These are phyloP conservation scores for Plumapathes pennacea DNA, from an alignment of 92 coral and sea anemone species.

Conservation along the genomic window DNA sequence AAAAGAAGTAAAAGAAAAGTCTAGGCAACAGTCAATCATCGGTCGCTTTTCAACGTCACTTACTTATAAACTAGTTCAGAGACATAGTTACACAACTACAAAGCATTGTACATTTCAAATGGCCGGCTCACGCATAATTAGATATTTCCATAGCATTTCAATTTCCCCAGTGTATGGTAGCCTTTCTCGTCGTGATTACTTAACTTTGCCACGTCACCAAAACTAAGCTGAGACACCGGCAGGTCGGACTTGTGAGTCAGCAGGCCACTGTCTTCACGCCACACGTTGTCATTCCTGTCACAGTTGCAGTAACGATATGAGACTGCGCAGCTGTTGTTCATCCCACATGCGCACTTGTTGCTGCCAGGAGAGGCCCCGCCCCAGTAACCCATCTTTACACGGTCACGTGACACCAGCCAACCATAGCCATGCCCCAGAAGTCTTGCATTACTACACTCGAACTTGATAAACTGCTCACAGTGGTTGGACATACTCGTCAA, in stretches of 20 bases:
- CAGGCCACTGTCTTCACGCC: slow-evolving; percentile 1
- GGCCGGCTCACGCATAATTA: too few relatives aligned
- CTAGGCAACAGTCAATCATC: too few relatives aligned
- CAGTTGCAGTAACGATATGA: too few relatives aligned
- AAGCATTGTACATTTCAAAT: too few relatives aligned
- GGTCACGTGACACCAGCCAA: slow-evolving; percentile 1
- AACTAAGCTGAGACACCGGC: background rate
- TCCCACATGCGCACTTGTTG: slow-evolving; percentile 1
- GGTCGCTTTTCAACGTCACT: too few relatives aligned
- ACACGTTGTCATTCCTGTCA: background rate
- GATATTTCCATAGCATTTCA: slow-evolving; percentile 1
- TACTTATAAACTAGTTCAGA: too few relatives aligned
- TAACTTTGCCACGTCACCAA: background rate
- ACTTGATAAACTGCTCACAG: too few relatives aligned
- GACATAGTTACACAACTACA: too few relatives aligned
- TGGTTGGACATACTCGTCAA: too few relatives aligned
- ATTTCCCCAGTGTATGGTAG: background rate
- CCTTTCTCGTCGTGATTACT: background rate
- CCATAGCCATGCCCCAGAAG: too few relatives aligned
- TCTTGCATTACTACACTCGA: too few relatives aligned
- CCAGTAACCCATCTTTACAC: background rate
- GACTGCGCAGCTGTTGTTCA: background rate
- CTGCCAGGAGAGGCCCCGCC: background rate
- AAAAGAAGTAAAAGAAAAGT: too few relatives aligned
- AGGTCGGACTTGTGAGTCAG: background rate